These are phyloP conservation scores for Tetheella fluctuosa DNA, from an alignment of 2,888 invertebrate species.

Conservation along the genomic window DNA sequence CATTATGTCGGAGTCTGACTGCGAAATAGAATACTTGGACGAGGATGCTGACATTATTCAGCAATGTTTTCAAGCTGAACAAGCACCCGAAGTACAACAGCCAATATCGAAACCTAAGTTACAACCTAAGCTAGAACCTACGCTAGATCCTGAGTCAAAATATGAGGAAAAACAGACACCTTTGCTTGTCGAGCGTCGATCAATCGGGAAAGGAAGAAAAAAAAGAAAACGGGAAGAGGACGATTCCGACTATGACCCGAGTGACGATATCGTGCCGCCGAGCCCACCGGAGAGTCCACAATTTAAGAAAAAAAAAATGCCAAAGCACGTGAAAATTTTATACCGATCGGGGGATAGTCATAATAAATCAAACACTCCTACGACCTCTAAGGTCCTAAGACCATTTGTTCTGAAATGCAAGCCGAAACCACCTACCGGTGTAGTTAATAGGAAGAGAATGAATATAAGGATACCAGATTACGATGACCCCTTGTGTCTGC, in stretches of 20 bases:
- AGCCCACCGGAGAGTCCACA: conserved; percentile 37
- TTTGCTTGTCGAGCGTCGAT: conserved; percentile 50
- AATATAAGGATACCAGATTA: conserved; percentile 70
- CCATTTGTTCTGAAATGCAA: not conserved
- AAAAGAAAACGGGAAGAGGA: conserved; percentile 54
- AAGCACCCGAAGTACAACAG: conserved; percentile 14
- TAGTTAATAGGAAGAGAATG: conserved; percentile 40
- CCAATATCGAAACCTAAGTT: conserved; percentile 4
- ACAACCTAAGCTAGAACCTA: not conserved
- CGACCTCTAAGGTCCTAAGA: too few relatives aligned
- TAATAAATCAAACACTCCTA: not conserved
- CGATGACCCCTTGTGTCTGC: conserved; percentile 72
- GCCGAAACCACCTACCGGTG: conserved; percentile 17
- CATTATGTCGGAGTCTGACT: conserved; percentile 54
- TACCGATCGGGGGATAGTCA: not conserved
- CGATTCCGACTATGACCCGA: conserved; percentile 72
- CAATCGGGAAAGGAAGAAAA: conserved; percentile 34
- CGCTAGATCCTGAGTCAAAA: not conserved
- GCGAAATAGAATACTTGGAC: conserved; percentile 76
- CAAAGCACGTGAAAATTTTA: conserved; percentile 18
- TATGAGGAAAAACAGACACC: conserved; percentile 28
- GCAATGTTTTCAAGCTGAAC: conserved; percentile 61
- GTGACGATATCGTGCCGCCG: conserved; percentile 42
- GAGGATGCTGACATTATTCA: conserved; percentile 77
- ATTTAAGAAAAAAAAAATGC: conserved; percentile 30